These are phyloP conservation scores for Pogona vitticeps DNA, from an alignment of 2,113 vertebrate genomes.

Conservation along the genomic window DNA sequence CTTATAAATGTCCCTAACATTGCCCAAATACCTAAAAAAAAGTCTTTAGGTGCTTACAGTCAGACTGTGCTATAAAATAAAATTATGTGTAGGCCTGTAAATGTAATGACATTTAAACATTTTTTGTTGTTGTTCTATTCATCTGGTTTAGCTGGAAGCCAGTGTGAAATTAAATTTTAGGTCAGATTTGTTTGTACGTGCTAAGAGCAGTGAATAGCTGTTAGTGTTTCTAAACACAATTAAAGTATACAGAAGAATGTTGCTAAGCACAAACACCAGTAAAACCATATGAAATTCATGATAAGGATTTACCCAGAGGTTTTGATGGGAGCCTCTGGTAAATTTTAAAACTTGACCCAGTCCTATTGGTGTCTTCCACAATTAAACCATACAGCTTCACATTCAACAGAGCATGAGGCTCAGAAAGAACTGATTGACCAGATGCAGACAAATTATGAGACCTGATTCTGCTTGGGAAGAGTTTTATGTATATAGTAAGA, in stretches of 20 bases:
- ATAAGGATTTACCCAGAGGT: neutral
- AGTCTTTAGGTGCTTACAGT: neutral
- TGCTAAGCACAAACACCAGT: neutral
- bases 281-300: neutral
- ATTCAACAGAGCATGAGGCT: conserved; percentile 86
- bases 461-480: conserved; percentile 30
- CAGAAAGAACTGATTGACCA: conserved; percentile 89
- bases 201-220: neutral
- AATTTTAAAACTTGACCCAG: conserved; percentile 70
- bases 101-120: conserved; percentile 2
- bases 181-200: neutral
- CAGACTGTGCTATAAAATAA: neutral
- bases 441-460: conserved; percentile 84
- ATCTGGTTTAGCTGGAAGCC: neutral
- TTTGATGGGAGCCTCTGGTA: conserved; percentile 37
- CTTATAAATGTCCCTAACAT: neutral
- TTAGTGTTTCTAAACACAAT: neutral
- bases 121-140: too few relatives aligned
- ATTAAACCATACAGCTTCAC: conserved; percentile 85
- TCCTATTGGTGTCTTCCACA: conserved; percentile 89
- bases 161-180: neutral
- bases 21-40: neutral
- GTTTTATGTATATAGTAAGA: conserved; percentile 12
- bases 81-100: neutral
- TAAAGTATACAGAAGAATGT: neutral